Base-by-base conservation (phyloP, 2,797 vertebrate genomes). In the Moxostoma hubbsi region DNA sequence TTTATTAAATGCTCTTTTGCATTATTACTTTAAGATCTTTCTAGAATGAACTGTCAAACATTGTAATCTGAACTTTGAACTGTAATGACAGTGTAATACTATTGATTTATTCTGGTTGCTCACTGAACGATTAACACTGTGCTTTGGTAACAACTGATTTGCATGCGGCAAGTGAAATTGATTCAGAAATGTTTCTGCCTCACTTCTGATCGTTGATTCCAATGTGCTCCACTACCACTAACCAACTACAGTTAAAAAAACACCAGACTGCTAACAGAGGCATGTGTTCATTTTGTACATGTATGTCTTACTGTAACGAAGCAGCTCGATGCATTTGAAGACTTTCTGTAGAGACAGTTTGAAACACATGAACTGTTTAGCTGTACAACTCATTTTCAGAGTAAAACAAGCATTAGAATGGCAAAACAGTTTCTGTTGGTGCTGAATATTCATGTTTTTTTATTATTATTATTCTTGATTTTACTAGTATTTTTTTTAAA, bases 401-500 rank as follows among this genome's bases (percentile, higher is more conserved):
- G 73, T 75, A 62, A 81, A 68, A 66, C 75, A 67, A 75, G 72
- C 76, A 72, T 77, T 72, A 75, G 55, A 64, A 59, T 82, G 79
- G 55, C 63, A 77, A 75, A 63, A 73, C 62, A 50, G 62, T 84
- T 86, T 77, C 55, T 76, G 84, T 80, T 87, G 86, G 83, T 89
- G 84, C 88, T 89, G 77, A 86, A 83, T 84, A 81, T 84, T 71
- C 55, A 67, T 82, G 80, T 81, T 64, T 83, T 81, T 81, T 83
- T 80, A 36, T 36, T 36, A 36, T 36, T 36, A 36, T 75, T 79
- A 63, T 59, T 80, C 82, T 82, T 65, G 24, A 61, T 71, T 75
- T 81, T 90, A 82, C n/a, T n/a, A 87, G 85, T 89, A 86, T 91
- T 89, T 92, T 85, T 86, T 81, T 85, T 84, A 83, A 84, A 83